Base-by-base conservation (phyloP, 2,888 invertebrate species). In the Acrocyrtus sp. region DNA sequence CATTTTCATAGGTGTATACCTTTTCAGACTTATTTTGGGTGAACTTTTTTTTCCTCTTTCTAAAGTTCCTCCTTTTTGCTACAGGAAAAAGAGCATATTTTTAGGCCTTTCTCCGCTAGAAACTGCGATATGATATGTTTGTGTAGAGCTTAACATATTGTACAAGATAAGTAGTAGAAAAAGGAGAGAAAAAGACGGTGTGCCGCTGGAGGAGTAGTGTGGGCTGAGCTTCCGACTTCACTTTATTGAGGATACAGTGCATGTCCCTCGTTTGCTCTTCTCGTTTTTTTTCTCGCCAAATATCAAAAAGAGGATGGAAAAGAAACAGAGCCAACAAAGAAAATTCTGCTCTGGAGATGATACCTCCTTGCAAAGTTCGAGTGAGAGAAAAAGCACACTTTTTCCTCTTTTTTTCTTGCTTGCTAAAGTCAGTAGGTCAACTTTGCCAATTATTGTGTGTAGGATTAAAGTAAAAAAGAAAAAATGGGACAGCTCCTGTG, bases 381-480 rank as follows among this genome's bases (percentile, higher is more conserved):
- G 4, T 19, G 41, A 61, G 10, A 61, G 34, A 6, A 6, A 58
- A 29, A 27, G 47, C 27, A 47, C 26, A 12, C 3, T 26, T 50
- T 50, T 61, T 22, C 48, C 24, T 61, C 48, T 48, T 61, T 61
- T n/a, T n/a, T n/a, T n/a, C n/a, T n/a, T n/a, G n/a, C n/a, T n/a
- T n/a, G n/a, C 22, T 47, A 63, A 63, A 63, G 63, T 63, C 63
- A 63, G 53, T 63, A 63, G 63, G 63, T 63, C 63, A 63, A 63
- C 63, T 53, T 63, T 63, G 43, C 63, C 63, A 63, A 63, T 63
- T 63, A 63, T 26, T 48, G 41, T 45, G n/a, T n/a, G 45, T 43
- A 27, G 63, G 54, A 63, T 63, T 63, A 63, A 63, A 53, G 34
- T 51, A 19, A 45, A 5, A n/a, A n/a, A 19, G n/a, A n/a, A 29